A percentile compares a stretch with the other conserved stretches of the same genome.
Conservation (phyloP, 1,140 invertebrate genomes). For the Meloidogyne chitwoodi region DNA sequence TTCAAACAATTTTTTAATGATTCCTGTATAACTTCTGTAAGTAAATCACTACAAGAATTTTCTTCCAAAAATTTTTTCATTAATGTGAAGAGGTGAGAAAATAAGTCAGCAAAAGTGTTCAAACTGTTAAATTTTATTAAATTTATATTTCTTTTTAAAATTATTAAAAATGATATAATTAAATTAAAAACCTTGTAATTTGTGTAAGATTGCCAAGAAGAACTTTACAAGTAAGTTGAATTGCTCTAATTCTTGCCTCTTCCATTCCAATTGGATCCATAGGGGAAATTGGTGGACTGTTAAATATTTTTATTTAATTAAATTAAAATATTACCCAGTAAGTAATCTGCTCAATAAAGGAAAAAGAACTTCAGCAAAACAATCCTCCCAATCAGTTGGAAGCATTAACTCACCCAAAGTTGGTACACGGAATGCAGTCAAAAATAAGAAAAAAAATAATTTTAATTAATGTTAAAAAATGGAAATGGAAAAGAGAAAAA, state of each 20-base stretch:
- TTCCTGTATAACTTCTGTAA: slow-evolving; percentile 87
- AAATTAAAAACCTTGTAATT: slow-evolving; percentile 8
- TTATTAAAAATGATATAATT: too few species aligned
- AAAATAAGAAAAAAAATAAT: too few species aligned
- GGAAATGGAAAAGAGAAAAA: not conserved
- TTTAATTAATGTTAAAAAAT: too few species aligned
- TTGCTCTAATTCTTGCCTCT: slow-evolving; percentile 73
- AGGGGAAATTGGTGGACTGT: slow-evolving; percentile 59
- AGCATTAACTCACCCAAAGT: slow-evolving; percentile 76
- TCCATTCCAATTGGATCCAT: slow-evolving; percentile 64
- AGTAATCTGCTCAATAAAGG: slow-evolving; percentile 78
- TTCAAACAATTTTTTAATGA: slow-evolving; percentile 77
- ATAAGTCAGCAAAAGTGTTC: slow-evolving; percentile 74
- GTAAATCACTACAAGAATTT: slow-evolving; percentile 57
- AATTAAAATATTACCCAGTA: slow-evolving; percentile 60
- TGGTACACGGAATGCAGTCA: slow-evolving; percentile 79
- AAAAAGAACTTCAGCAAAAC: slow-evolving; percentile 84
- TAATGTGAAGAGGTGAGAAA: slow-evolving; percentile 79
- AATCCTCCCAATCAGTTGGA: slow-evolving; percentile 85
- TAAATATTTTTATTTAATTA: not conserved
- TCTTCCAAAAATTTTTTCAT: slow-evolving; percentile 85
- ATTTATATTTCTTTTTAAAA: too few species aligned
- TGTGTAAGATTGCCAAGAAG: slow-evolving; percentile 33
- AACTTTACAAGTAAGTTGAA: slow-evolving; percentile 85
- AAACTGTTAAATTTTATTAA: slow-evolving; percentile 52